Evolutionary conservation across 2,888 invertebrate genomes (phyloP).

Genomic region (Mycogona germanica): DNA sequence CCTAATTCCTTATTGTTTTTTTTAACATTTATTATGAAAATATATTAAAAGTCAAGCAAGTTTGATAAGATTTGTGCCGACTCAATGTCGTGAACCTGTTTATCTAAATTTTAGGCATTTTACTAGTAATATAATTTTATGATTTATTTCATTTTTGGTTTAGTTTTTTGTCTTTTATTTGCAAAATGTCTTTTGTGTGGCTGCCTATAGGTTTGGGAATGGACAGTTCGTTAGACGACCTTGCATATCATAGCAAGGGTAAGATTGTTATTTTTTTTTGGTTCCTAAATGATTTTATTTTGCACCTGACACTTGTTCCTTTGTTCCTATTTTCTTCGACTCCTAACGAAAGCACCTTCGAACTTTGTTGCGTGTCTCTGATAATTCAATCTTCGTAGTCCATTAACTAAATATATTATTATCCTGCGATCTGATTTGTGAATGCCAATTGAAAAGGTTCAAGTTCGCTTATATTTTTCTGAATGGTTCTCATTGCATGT

Average conservation of each 20-base stretch:
- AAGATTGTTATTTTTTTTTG: constrained; percentile 13
- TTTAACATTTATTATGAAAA: too few relatives aligned
- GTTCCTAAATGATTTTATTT: not conserved
- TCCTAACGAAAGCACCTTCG: too few relatives aligned
- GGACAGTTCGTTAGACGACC: constrained; percentile 14
- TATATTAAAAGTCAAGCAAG: too few relatives aligned
- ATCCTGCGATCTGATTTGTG: too few relatives aligned
- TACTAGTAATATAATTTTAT: not conserved
- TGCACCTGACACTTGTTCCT: not conserved
- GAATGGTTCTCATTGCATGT: too few relatives aligned
- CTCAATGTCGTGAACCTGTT: too few relatives aligned
- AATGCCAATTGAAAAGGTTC: too few relatives aligned
- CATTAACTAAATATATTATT: too few relatives aligned
- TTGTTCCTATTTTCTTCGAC: not conserved
- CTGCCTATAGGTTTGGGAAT: constrained; percentile 17
- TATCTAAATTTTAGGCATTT: not conserved
- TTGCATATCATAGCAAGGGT: constrained; percentile 15
- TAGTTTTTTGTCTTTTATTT: not conserved
- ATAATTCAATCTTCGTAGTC: too few relatives aligned
- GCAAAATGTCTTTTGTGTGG: constrained; percentile 12
- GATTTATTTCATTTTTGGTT: not conserved
- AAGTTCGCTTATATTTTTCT: too few relatives aligned
- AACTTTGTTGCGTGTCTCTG: too few relatives aligned
- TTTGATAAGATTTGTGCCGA: not conserved
- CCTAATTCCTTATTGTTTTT: too few relatives aligned